Evolutionary conservation across 2,113 vertebrate species (phyloP).

Genomic region (Ascaphus truei): DNA sequence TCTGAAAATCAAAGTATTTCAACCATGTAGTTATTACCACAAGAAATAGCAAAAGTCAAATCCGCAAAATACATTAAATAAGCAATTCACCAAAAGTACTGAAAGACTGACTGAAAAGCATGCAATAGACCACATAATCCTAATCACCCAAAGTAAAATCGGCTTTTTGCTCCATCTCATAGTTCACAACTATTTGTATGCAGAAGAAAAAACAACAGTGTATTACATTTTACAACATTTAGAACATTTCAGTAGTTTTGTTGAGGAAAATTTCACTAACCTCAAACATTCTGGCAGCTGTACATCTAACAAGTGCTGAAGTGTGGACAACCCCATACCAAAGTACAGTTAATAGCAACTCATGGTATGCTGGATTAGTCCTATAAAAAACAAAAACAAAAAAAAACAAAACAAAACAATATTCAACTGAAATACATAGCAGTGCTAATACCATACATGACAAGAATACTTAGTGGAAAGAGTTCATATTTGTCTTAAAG

Average conservation of each 20-base stretch:
- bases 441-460: too few species aligned
- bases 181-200: conserved; percentile 51
- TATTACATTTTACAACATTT: neutral
- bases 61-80: too few species aligned
- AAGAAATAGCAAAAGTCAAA: too few species aligned
- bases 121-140: too few species aligned
- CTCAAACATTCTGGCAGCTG: conserved; percentile 97
- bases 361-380: conserved; percentile 94
- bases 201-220: conserved; percentile 3
- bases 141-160: neutral
- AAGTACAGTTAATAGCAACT: conserved; percentile 88
- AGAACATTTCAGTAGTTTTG: neutral
- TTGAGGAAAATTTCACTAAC: conserved; percentile 57
- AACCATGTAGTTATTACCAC: too few species aligned
- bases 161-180: conserved; percentile 64
- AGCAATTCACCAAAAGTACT: too few species aligned
- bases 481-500: too few species aligned
- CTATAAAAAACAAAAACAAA: conserved; percentile 62
- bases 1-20: too few species aligned
- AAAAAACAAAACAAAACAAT: too few species aligned
- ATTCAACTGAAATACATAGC: too few species aligned
- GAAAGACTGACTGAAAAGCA: too few species aligned
- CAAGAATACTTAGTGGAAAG: too few species aligned
- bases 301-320: conserved; percentile 93
- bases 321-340: conserved; percentile 99